Evolutionary conservation across 2,797 vertebrate genomes (phyloP), one percentile per base, ranked within the genome.

Genomic region (Tragopan temminckii): DNA sequence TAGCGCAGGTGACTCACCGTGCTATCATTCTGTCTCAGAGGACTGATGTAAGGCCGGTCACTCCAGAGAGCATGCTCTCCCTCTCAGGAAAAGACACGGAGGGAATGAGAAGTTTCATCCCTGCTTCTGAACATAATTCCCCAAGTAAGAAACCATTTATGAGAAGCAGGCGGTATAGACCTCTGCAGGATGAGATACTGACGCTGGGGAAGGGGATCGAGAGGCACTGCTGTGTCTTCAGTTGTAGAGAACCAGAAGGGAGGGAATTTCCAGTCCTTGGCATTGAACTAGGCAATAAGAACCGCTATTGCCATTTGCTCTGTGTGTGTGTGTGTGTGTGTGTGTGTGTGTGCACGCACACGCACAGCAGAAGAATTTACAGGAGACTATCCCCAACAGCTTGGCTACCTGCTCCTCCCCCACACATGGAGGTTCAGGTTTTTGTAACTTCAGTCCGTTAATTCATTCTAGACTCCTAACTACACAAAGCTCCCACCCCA

Each of bases 61-160:
- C 29, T 11, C 27, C 15, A 71, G 35, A 1, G 0, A 21, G 8
- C 4, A 23, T 1, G 19, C 14, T n/a, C 11, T 50, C 31, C 52
- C 18, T 81, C 31, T 15, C 0, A 3, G 53, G 16, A 36, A n/a
- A 66, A 5, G 5, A 7, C 5, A 4, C 35, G 81, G 27, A 75
- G 13, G 11, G 18, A 91, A 48, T 3, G 11, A 80, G 19, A 78
- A 61, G 18, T 31, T 91, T 40, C 33, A 63, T 64, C 69, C 18
- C 52, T 3, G 17, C 48, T 55, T 78, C 33, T 70, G 31, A 21
- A 19, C 38, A 7, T 46, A 18, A 24, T 55, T 66, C 42, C 58
- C 38, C 31, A 80, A 59, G 23, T 66, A 70, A 79, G 46, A 69
- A 90, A 57, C 19, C 46, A 64, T 53, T 43, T 55, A 9, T 80